phyloP scores from a whole-genome alignment of 2,888 invertebrate genomes.

The Atrina japonica region DNA sequence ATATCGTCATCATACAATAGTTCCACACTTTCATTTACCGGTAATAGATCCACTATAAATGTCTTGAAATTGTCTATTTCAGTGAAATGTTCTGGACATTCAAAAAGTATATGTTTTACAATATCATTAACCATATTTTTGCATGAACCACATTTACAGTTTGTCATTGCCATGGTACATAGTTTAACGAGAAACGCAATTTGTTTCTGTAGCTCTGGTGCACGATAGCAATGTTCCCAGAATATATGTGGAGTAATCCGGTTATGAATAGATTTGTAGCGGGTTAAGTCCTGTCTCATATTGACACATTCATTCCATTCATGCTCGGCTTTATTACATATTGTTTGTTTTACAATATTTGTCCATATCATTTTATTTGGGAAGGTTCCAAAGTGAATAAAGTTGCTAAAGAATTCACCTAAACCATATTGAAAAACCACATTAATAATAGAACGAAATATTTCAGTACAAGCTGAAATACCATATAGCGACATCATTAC shows the following conservation, averaged over 20 bases:
- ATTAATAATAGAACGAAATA: neutral
- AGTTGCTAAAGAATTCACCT: neutral
- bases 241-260: no score
- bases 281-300: no score
- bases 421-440: neutral
- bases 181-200: neutral
- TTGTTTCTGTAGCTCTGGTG: neutral
- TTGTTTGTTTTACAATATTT: neutral
- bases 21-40: neutral
- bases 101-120: neutral
- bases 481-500: neutral
- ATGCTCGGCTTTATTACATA: neutral
- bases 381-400: neutral
- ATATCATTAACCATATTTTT: neutral
- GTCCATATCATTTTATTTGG: neutral
- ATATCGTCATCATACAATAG: conserved; percentile 7
- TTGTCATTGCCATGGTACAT: neutral
- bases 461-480: neutral
- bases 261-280: no score
- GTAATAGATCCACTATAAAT: neutral
- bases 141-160: neutral
- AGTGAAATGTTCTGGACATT: neutral
- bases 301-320: neutral
- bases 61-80: neutral
- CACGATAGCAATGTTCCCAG: neutral